phyloP scores from a whole-genome alignment of 1,140 invertebrate species.

The Lysiphlebus fabarum region DNA sequence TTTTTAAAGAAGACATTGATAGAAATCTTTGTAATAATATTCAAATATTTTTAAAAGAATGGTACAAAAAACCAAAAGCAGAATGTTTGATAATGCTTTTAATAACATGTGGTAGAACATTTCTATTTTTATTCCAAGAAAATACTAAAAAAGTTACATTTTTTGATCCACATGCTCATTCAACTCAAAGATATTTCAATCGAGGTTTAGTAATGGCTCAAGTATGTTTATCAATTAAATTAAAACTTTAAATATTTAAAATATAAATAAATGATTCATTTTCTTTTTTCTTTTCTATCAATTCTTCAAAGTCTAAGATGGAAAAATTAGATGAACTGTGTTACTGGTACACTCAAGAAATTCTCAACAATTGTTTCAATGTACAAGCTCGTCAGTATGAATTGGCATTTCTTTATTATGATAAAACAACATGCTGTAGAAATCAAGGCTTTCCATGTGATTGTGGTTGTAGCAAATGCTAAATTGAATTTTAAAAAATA shows the following conservation, averaged over 20 bases:
- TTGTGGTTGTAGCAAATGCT: conserved; percentile 15
- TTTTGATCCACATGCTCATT: conserved; percentile 50
- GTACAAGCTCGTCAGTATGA: conserved; percentile 41
- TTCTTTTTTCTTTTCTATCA: not conserved
- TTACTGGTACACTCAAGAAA: conserved; percentile 41
- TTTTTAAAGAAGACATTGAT: conserved; percentile 43
- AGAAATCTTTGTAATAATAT: conserved; percentile 39
- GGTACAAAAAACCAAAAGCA: conserved; percentile 40
- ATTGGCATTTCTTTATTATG: conserved; percentile 46
- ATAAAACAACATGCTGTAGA: conserved; percentile 16
- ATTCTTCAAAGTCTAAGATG: conserved; percentile 35
- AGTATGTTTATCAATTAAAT: conserved; percentile 29
- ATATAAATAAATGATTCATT: too few species aligned
- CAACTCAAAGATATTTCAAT: conserved; percentile 27
- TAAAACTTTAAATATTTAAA: too few species aligned
- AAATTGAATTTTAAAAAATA: not conserved
- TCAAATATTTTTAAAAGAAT: conserved; percentile 38
- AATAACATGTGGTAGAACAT: conserved; percentile 48
- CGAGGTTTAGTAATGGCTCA: conserved; percentile 48
- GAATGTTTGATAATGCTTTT: conserved; percentile 48
- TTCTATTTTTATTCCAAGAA: conserved; percentile 52
- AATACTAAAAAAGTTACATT: conserved; percentile 40
- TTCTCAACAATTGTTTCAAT: conserved; percentile 42
- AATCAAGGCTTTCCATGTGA: conserved; percentile 1
- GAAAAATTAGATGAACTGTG: conserved; percentile 41